Evolutionary conservation across 2,888 invertebrate genomes (phyloP).

Genomic region (Gandaritis pyraliata): DNA sequence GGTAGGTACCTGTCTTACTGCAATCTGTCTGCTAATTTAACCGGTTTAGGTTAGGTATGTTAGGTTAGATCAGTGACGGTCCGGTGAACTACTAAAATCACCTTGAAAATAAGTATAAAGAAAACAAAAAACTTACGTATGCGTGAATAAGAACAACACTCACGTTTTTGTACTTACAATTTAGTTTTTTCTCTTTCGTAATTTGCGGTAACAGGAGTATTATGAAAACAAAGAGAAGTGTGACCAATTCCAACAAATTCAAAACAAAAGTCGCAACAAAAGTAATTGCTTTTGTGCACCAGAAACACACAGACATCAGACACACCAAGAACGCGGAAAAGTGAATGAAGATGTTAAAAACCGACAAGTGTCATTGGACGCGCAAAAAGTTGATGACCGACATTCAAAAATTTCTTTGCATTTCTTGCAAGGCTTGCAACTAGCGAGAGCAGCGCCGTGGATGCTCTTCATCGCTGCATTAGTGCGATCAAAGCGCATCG

Average conservation of each 20-base stretch:
- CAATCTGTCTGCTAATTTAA: slow-evolving; percentile 37
- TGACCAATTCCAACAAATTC: slow-evolving; percentile 37
- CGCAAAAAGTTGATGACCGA: slow-evolving; percentile 60
- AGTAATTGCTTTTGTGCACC: slow-evolving; percentile 32
- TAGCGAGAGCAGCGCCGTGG: slow-evolving; percentile 37
- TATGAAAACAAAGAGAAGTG: slow-evolving; percentile 33
- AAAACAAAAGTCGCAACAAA: slow-evolving; percentile 32
- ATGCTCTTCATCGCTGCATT: slow-evolving; percentile 51
- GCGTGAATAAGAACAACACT: slow-evolving; percentile 15
- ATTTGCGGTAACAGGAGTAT: slow-evolving; percentile 25
- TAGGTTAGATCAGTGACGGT: slow-evolving; percentile 33
- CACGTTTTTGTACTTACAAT: slow-evolving; percentile 18
- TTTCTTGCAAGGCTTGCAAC: no score
- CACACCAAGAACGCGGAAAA: slow-evolving; percentile 32
- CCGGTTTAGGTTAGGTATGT: slow-evolving; percentile 39
- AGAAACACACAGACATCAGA: slow-evolving; percentile 20
- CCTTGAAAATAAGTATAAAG: slow-evolving; percentile 8
- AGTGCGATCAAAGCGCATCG: slow-evolving; percentile 48
- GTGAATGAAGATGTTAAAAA: slow-evolving; percentile 44
- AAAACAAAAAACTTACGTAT: slow-evolving; percentile 8
- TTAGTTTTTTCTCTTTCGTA: slow-evolving; percentile 17
- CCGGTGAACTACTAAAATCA: slow-evolving; percentile 21
- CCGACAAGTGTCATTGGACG: slow-evolving; percentile 53
- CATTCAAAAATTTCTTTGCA: slow-evolving; percentile 45
- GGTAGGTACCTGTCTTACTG: neutral